A percentile compares a stretch with the other conserved stretches of the same genome.
Evolutionary conservation across 1,140 invertebrate genomes (phyloP).

Genomic region (Gonioctena quinquepunctata): DNA sequence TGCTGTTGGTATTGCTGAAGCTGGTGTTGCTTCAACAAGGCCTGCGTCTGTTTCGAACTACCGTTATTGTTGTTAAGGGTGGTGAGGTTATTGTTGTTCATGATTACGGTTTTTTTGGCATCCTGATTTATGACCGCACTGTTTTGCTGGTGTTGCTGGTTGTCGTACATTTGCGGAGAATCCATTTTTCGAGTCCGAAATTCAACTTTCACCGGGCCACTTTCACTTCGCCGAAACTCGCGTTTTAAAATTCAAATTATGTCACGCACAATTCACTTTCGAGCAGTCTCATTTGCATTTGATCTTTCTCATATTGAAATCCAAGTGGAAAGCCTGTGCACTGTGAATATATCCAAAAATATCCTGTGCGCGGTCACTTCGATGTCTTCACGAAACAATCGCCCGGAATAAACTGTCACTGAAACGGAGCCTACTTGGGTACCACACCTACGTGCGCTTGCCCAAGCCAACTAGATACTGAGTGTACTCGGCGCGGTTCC

Average conservation of each 20-base stretch:
- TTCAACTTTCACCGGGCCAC: constrained; percentile 48
- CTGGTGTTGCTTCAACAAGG: constrained; percentile 55
- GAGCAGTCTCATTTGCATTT: neutral
- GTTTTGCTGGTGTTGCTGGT: constrained; percentile 56
- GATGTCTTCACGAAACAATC: neutral
- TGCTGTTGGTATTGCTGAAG: constrained; percentile 71
- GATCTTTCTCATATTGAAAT: neutral
- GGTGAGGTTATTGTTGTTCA: constrained; percentile 54
- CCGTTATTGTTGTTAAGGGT: constrained; percentile 53
- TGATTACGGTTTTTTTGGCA: constrained; percentile 53
- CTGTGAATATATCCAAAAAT: neutral
- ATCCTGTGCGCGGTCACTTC: neutral
- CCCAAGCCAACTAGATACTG: constrained; percentile 55
- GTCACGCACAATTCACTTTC: constrained; percentile 38
- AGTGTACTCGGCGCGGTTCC: constrained; percentile 45
- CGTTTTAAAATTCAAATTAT: constrained; percentile 20
- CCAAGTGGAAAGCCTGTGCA: neutral
- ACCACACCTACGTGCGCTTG: constrained; percentile 55
- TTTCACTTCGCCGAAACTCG: constrained; percentile 47
- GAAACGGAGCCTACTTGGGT: constrained; percentile 46
- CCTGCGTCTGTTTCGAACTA: constrained; percentile 53
- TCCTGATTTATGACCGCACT: constrained; percentile 45
- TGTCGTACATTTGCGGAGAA: constrained; percentile 74
- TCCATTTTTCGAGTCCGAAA: constrained; percentile 60
- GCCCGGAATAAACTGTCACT: constrained; percentile 9